phyloP scores from a whole-genome alignment of 1,140 invertebrate genomes.

The Lutraria rhynchaena region DNA sequence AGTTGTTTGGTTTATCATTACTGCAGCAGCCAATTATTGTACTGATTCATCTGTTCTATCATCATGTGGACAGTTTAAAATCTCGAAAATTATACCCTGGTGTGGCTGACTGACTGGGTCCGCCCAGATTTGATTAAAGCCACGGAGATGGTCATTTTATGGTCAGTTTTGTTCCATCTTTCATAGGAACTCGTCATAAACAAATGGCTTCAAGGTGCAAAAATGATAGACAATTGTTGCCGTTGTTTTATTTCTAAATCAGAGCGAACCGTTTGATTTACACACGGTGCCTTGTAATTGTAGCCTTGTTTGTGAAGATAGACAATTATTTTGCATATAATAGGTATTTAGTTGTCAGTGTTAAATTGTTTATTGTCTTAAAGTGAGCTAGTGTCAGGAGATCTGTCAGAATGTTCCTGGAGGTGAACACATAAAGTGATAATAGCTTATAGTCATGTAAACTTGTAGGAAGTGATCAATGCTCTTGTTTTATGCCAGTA shows the following conservation, averaged over 20 bases:
- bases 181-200: slow-evolving; percentile 29
- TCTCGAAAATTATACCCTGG: slow-evolving; percentile 33
- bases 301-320: not conserved
- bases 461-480: slow-evolving; percentile 20
- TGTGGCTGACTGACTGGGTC: slow-evolving; percentile 1
- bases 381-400: slow-evolving; percentile 24
- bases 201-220: slow-evolving; percentile 26
- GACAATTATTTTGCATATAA: slow-evolving; percentile 47
- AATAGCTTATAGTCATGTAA: slow-evolving; percentile 30
- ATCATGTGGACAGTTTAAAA: slow-evolving; percentile 24
- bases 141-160: slow-evolving; percentile 38
- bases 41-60: slow-evolving; percentile 18
- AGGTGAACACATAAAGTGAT: not conserved
- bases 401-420: slow-evolving; percentile 28
- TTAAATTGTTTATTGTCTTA: slow-evolving; percentile 36
- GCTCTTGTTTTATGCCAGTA: no score
- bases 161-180: slow-evolving; percentile 32
- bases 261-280: slow-evolving; percentile 35
- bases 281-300: slow-evolving; percentile 8
- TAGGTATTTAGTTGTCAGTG: slow-evolving; percentile 38
- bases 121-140: slow-evolving; percentile 56
- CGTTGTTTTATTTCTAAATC: slow-evolving; percentile 17
- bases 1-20: not conserved
- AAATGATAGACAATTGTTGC: slow-evolving; percentile 56
- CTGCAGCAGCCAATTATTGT: slow-evolving; percentile 3